Evolutionary conservation across 1,140 invertebrate species (phyloP).

Genomic region (Mamestra configurata): DNA sequence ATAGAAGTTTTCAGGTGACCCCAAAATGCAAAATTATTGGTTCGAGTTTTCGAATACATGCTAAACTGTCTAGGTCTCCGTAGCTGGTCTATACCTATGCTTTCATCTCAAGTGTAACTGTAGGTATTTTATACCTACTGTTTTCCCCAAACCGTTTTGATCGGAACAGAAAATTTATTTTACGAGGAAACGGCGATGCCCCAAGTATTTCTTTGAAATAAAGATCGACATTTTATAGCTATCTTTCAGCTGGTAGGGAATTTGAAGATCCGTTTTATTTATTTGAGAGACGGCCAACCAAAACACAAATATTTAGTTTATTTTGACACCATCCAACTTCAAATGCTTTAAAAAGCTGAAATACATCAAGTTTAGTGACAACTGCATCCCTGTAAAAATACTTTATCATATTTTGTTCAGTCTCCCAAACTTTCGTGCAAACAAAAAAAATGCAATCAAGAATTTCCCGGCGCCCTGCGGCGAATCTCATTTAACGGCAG

Average conservation of each 20-base stretch:
- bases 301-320: neutral
- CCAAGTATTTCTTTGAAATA: neutral
- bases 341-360: neutral
- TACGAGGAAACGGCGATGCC: neutral
- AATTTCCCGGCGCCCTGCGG: conserved; percentile 23
- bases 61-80: too few species aligned
- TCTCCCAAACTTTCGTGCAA: neutral
- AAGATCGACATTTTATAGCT: neutral
- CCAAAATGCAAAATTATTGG: too few species aligned
- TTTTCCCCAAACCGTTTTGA: neutral
- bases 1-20: too few species aligned
- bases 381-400: neutral
- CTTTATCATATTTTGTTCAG: neutral
- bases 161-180: neutral
- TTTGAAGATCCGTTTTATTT: neutral
- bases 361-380: neutral
- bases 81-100: too few species aligned
- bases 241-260: neutral
- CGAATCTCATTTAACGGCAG: conserved; percentile 33
- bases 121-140: too few species aligned
- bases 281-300: too few species aligned
- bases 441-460: conserved; percentile 39
- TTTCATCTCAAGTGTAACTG: too few species aligned
- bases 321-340: neutral
- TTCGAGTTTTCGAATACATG: too few species aligned